Percentiles rank a stretch among this genome's conserved stretches.
Conservation (phyloP, 2,888 invertebrate species). For the Euplagia quadripunctaria region DNA sequence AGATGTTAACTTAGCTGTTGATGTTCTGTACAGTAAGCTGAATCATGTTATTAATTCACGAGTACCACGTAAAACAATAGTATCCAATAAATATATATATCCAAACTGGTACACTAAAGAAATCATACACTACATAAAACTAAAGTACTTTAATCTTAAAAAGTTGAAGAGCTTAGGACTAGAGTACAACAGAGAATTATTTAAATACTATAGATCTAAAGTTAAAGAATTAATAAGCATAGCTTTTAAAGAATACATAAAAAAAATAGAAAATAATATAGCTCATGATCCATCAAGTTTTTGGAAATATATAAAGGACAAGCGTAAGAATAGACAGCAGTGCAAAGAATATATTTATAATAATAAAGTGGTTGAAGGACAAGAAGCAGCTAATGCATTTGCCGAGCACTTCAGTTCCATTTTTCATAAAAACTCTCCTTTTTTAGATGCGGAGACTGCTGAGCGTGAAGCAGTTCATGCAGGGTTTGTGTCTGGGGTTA, state of each 20-base stretch:
- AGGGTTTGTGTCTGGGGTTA: too few relatives aligned
- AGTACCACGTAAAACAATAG: neutral
- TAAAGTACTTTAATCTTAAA: constrained; percentile 14
- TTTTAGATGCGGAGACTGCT: neutral
- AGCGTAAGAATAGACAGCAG: too few relatives aligned
- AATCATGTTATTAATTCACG: neutral
- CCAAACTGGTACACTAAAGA: constrained; percentile 4
- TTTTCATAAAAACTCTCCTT: too few relatives aligned
- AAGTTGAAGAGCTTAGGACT: constrained; percentile 9
- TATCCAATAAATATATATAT: constrained; percentile 7
- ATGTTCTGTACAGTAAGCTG: constrained; percentile 6
- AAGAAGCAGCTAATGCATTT: too few relatives aligned
- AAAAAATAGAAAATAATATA: neutral
- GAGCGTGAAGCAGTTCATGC: too few relatives aligned
- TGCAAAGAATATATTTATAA: too few relatives aligned
- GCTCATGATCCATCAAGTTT: neutral
- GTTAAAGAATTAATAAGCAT: constrained; percentile 10
- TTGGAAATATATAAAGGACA: constrained; percentile 1
- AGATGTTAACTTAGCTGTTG: constrained; percentile 6
- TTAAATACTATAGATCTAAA: constrained; percentile 16
- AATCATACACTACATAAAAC: constrained; percentile 11
- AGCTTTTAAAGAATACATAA: neutral
- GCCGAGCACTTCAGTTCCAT: neutral
- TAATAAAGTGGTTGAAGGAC: too few relatives aligned
- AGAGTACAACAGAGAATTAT: constrained; percentile 14